Conservation (phyloP, 2,797 vertebrate genomes). For the Pampus argenteus region DNA sequence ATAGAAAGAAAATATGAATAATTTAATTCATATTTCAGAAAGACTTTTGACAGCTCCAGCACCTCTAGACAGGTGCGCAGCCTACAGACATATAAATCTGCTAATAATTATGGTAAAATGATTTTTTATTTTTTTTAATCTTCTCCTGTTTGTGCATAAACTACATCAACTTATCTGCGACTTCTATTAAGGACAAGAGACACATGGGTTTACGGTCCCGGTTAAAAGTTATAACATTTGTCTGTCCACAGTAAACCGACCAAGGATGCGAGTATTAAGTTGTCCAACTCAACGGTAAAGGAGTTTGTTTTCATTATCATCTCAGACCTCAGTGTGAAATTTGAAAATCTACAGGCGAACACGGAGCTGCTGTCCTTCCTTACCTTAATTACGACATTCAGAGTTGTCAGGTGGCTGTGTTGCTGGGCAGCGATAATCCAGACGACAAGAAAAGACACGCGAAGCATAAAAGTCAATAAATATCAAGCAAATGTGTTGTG, state of each 20-base stretch:
- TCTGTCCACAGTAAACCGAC: slow-evolving; percentile 14
- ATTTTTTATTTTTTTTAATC: no score
- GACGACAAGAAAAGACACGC: slow-evolving; percentile 61
- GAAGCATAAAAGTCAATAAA: slow-evolving; percentile 64
- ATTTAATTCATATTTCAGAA: slow-evolving; percentile 18
- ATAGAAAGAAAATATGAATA: background rate
- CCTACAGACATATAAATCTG: background rate
- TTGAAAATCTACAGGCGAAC: slow-evolving; percentile 31
- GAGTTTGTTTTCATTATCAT: slow-evolving; percentile 37
- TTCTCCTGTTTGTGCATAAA: slow-evolving; percentile 5
- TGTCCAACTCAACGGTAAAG: background rate
- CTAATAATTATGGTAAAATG: background rate
- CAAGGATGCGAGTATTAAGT: slow-evolving; percentile 18
- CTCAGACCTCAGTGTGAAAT: slow-evolving; percentile 30
- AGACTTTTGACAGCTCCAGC: slow-evolving; percentile 13
- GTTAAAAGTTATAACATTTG: slow-evolving; percentile 63
- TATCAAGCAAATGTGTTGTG: slow-evolving; percentile 61
- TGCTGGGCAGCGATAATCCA: slow-evolving; percentile 86
- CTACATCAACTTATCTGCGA: slow-evolving; percentile 59
- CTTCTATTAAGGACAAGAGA: slow-evolving; percentile 44
- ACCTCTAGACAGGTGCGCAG: slow-evolving; percentile 45
- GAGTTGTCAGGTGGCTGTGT: slow-evolving; percentile 87
- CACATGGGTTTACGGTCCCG: slow-evolving; percentile 52
- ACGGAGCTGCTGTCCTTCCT: slow-evolving; percentile 68
- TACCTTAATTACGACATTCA: slow-evolving; percentile 89